Evolutionary conservation across 2,113 vertebrate species (phyloP), one percentile per base, ranked within the genome.

Genomic region (Acrocephalus kingi): DNA sequence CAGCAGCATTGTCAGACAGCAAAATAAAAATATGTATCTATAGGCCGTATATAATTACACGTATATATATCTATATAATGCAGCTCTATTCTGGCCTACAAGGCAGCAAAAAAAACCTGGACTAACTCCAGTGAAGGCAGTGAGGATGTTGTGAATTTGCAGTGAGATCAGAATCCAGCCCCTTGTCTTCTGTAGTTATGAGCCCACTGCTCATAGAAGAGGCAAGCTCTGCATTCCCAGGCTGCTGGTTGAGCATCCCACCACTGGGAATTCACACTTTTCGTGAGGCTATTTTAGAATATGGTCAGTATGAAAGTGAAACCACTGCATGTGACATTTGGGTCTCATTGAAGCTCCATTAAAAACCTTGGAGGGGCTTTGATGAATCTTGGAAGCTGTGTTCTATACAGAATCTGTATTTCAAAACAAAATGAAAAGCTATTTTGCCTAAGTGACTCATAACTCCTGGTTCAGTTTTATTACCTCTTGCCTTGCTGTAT

Each of bases 341-440:
- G 7, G 46, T 73, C 76, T n/a, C 43, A 27, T 37, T 46, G 54
- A 78, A 91, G 30, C 30, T n/a, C 43, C 24, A 8, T 46, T 55
- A 75, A 72, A 59, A 90, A 74, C 22, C 30, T 55, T 48, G 1
- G 5, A 59, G 46, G 33, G 17, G 22, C 39, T 77, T 91, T 6
- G 27, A 6, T 59, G 46, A 62, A 46, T 33, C 31, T 75, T 52
- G 46, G 54, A 76, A 59, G 31, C 52, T n/a, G 16, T 28, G 12
- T 39, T 85, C 66, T 77, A 9, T 24, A 74, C 8, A 48, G 45
- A 74, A 52, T 25, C 33, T 59, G 30, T 59, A 56, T 90, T 96
- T 91, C 79, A 86, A 90, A 91, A 80, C 28, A 45, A 87, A 90
- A 83, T 33, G 16, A 71, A 93, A 92, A 77, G 59, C 69, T 75